These are phyloP conservation scores for Pipa parva DNA, from an alignment of 2,113 vertebrate species.

Conservation along the genomic window DNA sequence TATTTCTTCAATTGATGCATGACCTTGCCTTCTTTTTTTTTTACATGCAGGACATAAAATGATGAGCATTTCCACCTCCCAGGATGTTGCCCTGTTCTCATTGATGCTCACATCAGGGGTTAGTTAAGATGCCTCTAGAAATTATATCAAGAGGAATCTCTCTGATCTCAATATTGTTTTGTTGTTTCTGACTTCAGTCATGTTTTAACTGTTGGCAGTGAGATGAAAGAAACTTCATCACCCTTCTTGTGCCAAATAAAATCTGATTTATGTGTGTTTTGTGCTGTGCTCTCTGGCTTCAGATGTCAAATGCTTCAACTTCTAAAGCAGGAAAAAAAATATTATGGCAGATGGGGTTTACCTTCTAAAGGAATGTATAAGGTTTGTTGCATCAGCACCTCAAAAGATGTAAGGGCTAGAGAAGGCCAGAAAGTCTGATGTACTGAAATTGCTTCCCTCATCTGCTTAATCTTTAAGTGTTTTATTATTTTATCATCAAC, in stretches of 20 bases:
- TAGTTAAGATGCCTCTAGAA: not conserved
- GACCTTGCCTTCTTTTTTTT: no score
- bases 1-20: no score
- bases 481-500: conserved; percentile 8
- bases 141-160: not conserved
- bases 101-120: not conserved
- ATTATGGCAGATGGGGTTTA: conserved; percentile 26
- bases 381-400: not conserved
- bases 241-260: conserved; percentile 24
- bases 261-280: conserved; percentile 13
- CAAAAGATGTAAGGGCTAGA: conserved; percentile 15
- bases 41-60: no score
- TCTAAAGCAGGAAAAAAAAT: conserved; percentile 6
- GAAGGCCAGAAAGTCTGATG: conserved; percentile 8
- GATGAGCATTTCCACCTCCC: no score
- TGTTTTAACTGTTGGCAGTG: conserved; percentile 23
- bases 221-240: conserved; percentile 29
- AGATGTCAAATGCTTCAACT: conserved; percentile 3
- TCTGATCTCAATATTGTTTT: conserved; percentile 33
- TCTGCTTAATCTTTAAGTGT: not conserved
- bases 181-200: conserved; percentile 28
- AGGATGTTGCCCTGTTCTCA: not conserved
- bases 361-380: conserved; percentile 6
- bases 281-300: conserved; percentile 11
- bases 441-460: not conserved